Conservation (phyloP, 2,113 vertebrate genomes). For the Helogale parvula region DNA sequence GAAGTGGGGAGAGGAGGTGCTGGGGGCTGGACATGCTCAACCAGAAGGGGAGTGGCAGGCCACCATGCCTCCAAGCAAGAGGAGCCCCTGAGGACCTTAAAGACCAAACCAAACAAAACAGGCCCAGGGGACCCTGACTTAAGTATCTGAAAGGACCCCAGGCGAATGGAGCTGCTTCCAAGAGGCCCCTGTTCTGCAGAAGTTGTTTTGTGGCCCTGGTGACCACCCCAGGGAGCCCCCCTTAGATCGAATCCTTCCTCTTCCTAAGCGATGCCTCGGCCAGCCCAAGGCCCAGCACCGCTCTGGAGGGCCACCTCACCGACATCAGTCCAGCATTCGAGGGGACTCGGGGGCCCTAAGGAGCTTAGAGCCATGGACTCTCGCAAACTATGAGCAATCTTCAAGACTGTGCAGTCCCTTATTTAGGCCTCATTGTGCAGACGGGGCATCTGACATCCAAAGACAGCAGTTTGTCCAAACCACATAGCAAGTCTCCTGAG, state of each 20-base stretch:
- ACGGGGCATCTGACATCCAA: background rate
- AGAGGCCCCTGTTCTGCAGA: rapidly evolving
- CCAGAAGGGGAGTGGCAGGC: background rate
- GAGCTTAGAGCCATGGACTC: background rate
- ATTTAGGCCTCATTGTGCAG: background rate
- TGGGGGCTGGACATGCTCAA: rapidly evolving
- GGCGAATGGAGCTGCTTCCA: background rate
- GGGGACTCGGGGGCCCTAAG: background rate
- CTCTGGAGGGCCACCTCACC: background rate
- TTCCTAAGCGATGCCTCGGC: background rate
- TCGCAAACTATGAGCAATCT: background rate
- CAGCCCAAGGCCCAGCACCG: background rate
- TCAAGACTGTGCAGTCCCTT: background rate
- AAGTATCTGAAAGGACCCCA: background rate
- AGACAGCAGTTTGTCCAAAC: background rate
- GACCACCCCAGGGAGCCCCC: background rate
- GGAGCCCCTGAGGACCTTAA: background rate
- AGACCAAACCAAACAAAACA: background rate
- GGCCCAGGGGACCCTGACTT: background rate
- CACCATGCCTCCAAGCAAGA: background rate
- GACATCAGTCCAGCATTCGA: rapidly evolving
- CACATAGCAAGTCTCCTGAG: background rate
- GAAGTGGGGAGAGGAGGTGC: too few relatives aligned
- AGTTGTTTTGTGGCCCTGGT: background rate
- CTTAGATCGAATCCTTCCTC: background rate